Evolutionary conservation across 2,888 invertebrate species (phyloP).

Genomic region (Stenodera caucasica): DNA sequence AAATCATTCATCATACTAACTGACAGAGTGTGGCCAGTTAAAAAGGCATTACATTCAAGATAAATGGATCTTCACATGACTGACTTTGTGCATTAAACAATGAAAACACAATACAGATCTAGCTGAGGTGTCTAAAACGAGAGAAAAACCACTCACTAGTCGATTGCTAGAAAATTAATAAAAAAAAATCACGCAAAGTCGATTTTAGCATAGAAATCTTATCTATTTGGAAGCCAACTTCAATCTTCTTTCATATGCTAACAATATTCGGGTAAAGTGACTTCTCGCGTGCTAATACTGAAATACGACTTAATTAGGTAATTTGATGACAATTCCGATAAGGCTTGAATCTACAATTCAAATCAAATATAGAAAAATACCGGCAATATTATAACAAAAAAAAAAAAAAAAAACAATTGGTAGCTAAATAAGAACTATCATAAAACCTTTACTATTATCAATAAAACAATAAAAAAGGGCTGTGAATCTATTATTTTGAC

Average conservation of each 20-base stretch:
- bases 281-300: background rate
- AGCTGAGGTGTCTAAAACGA: too few relatives aligned
- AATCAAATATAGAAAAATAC: background rate
- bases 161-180: too few relatives aligned
- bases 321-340: constrained; percentile 1
- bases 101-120: background rate
- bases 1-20: background rate
- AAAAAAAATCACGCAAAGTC: background rate
- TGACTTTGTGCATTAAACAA: background rate
- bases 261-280: background rate
- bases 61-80: constrained; percentile 7
- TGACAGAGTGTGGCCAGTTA: constrained; percentile 6
- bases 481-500: constrained; percentile 19
- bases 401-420: background rate
- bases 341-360: background rate
- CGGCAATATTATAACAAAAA: too few relatives aligned
- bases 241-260: background rate
- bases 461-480: constrained; percentile 14
- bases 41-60: constrained; percentile 4
- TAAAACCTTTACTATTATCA: constrained; percentile 18
- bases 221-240: too few relatives aligned
- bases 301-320: constrained; percentile 1
- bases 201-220: too few relatives aligned
- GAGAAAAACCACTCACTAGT: too few relatives aligned
- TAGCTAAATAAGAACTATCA: constrained; percentile 2